These are phyloP conservation scores for Myotis lucifugus DNA, from an alignment of 2,113 vertebrate genomes.

Conservation along the genomic window DNA sequence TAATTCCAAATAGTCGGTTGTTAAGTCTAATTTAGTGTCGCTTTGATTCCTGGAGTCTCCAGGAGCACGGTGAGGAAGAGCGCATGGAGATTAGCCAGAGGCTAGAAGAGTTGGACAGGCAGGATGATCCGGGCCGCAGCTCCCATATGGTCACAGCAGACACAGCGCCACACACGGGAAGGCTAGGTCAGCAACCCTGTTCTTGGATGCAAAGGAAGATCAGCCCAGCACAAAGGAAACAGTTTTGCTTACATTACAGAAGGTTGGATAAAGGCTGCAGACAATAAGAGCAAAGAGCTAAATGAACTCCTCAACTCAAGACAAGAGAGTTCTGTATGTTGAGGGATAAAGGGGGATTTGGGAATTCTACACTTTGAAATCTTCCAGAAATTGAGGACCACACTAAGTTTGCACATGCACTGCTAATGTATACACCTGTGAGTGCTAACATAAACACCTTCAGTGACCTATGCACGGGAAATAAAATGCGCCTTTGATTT, in stretches of 20 bases:
- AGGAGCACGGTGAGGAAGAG: not conserved
- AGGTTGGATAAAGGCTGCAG: not conserved
- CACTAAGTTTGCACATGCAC: not conserved
- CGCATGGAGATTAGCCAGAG: not conserved
- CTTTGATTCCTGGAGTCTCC: not conserved
- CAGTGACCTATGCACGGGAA: not conserved
- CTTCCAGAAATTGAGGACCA: not conserved
- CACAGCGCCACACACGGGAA: not conserved
- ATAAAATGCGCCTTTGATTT: conserved; percentile 1
- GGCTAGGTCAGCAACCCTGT: not conserved
- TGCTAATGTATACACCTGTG: not conserved
- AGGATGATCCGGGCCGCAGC: not conserved
- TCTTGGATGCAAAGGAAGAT: conserved; percentile 22
- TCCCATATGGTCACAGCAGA: not conserved
- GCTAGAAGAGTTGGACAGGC: not conserved
- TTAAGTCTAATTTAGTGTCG: not conserved
- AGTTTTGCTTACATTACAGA: conserved; percentile 47
- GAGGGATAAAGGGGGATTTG: not conserved
- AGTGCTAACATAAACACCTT: not conserved
- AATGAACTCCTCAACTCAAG: not conserved
- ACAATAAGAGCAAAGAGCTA: not conserved
- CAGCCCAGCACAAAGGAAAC: conserved; percentile 39
- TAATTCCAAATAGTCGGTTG: not conserved
- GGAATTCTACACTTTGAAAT: not conserved
- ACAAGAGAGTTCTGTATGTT: not conserved